A percentile compares a stretch with the other conserved stretches of the same genome.
phyloP scores from a whole-genome alignment of 37 sponge, comb jelly and placozoan genomes.

The Haliclona indistincta region DNA sequence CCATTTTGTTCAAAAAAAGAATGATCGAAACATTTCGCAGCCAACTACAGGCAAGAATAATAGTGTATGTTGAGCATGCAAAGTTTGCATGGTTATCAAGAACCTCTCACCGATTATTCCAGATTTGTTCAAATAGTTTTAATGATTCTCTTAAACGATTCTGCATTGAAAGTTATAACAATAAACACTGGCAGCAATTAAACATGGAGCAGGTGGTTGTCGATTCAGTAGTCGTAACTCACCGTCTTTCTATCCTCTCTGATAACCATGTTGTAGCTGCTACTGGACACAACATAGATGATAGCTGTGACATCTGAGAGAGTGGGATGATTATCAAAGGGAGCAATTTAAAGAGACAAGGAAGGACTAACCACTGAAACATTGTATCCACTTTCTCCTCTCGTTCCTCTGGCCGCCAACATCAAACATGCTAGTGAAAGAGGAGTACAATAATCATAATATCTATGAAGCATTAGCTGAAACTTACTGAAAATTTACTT shows the following conservation, averaged over 20 bases:
- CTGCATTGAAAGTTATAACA: constrained; percentile 29
- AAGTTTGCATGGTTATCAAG: no score
- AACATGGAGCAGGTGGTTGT: no score
- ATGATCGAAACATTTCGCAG: constrained; percentile 89
- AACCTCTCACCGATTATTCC: constrained; percentile 99
- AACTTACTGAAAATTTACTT: constrained; percentile 94
- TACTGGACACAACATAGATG: constrained; percentile 93
- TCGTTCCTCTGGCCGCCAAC: constrained; percentile 98
- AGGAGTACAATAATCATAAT: background rate
- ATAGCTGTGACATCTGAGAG: constrained; percentile 93
- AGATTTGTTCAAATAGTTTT: constrained; percentile 89
- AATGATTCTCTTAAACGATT: constrained; percentile 92
- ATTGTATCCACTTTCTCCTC: constrained; percentile 98
- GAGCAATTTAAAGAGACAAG: no score
- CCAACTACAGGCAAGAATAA: constrained; percentile 77
- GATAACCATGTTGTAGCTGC: constrained; percentile 91
- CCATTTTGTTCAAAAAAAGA: constrained; percentile 97
- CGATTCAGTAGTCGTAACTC: constrained; percentile 4
- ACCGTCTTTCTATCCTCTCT: constrained; percentile 81
- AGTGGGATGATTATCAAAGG: no score
- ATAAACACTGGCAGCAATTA: no score
- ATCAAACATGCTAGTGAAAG: constrained; percentile 89
- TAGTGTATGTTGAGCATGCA: no score
- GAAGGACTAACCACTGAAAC: constrained; percentile 87
- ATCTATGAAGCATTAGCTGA: background rate